Evolutionary conservation across 2,888 invertebrate genomes (phyloP).

Genomic region (Clitarchus hookeri): DNA sequence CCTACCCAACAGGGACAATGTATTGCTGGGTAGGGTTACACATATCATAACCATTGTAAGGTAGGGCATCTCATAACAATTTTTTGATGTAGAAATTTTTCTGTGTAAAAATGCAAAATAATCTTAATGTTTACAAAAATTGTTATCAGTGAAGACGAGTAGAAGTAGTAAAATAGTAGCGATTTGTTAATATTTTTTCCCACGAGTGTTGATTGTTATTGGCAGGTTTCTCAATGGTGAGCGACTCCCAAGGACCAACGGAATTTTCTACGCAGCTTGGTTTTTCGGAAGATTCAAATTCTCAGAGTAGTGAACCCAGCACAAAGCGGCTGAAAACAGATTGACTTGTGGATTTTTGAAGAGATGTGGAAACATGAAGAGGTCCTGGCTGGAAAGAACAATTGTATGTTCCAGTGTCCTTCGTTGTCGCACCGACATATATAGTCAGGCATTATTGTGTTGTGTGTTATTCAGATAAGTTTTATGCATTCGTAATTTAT

Average conservation of each 20-base stretch:
- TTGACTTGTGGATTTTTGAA: slow-evolving; percentile 20
- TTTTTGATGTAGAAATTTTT: background rate
- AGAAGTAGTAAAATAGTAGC: background rate
- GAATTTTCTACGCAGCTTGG: slow-evolving; percentile 85
- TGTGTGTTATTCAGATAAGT: background rate
- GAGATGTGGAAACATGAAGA: background rate
- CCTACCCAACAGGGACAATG: no score
- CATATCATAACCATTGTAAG: no score
- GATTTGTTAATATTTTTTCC: slow-evolving; percentile 23
- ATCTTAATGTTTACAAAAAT: background rate
- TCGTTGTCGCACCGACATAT: background rate
- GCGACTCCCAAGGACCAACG: slow-evolving; percentile 87
- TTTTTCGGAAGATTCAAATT: slow-evolving; percentile 90
- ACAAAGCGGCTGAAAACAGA: slow-evolving; percentile 81
- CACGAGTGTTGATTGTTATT: slow-evolving; percentile 33
- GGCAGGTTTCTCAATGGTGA: slow-evolving; percentile 86
- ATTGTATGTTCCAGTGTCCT: background rate
- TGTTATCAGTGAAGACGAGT: background rate
- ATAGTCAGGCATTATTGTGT: background rate
- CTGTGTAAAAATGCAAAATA: background rate
- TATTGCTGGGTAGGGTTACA: no score
- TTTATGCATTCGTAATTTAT: background rate
- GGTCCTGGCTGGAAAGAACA: background rate
- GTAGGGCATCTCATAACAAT: no score
- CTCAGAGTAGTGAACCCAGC: slow-evolving; percentile 79